phyloP scores from a whole-genome alignment of 2,797 vertebrate species.

The Lithobates pipiens region DNA sequence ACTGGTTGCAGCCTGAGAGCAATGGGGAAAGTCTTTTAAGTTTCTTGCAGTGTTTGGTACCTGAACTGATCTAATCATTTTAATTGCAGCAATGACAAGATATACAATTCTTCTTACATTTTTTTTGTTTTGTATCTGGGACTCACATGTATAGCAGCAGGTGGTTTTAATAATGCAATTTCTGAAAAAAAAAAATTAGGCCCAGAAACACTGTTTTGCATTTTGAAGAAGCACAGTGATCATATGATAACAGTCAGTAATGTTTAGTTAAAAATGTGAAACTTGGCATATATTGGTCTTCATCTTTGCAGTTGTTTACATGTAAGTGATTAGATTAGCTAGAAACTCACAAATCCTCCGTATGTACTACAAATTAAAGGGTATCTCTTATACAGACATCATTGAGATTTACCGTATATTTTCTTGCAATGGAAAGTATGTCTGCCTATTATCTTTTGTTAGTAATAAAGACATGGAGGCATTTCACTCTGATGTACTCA shows the following conservation, averaged over 20 bases:
- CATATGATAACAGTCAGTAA: slow-evolving; percentile 34
- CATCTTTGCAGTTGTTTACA: slow-evolving; percentile 16
- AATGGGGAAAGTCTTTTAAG: neutral
- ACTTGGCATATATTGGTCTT: slow-evolving; percentile 25
- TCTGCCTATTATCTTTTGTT: neutral
- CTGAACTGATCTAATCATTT: slow-evolving; percentile 23
- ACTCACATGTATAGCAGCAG: slow-evolving; percentile 28
- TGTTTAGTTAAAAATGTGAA: slow-evolving; percentile 42
- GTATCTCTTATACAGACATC: neutral
- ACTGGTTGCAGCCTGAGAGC: neutral
- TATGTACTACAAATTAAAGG: slow-evolving; percentile 7
- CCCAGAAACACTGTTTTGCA: slow-evolving; percentile 29
- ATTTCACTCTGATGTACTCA: too few relatives aligned
- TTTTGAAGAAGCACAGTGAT: slow-evolving; percentile 32
- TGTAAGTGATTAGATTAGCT: slow-evolving; percentile 11
- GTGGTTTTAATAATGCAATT: slow-evolving; percentile 50
- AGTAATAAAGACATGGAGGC: neutral
- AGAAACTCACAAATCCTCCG: neutral
- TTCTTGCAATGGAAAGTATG: neutral
- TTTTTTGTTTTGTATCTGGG: neutral
- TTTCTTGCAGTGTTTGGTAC: slow-evolving; percentile 9
- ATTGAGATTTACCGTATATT: neutral
- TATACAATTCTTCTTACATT: slow-evolving; percentile 9
- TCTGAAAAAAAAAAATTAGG: too few relatives aligned
- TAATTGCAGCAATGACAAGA: slow-evolving; percentile 20